Evolutionary conservation across 92 coral and sea anemone genomes (phyloP), one percentile per base, ranked within the genome.

Genomic region (Palythoa grandiflora): DNA sequence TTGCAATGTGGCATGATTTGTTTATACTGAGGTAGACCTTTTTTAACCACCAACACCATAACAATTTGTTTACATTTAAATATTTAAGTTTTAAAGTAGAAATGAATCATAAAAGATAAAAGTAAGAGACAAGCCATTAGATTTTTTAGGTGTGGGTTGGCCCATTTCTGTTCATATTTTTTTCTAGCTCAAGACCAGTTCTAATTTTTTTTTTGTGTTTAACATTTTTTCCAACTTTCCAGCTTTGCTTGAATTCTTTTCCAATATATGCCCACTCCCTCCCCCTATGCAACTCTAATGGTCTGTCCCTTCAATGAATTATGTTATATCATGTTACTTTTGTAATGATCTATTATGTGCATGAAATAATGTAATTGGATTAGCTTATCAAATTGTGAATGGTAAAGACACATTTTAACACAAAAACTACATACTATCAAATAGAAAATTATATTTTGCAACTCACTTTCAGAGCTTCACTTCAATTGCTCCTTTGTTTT

Each of bases 1-100:
- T 66, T 66, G 72, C 72, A 66, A 66, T 66, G 72, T 66, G 72
- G 72, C 72, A 66, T 66, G 37, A 66, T 66, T 66, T n/a, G 72
- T 66, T 66, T n/a, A 28, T 66, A 36, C 37, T 66, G 72, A 66
- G 72, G 72, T 28, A 66, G 72, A 66, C 72, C 72, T 66, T 66
- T 66, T 66, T 66, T 66, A 66, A 66, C 72, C 72, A 66, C 72
- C 72, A 66, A 66, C 38, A 66, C 72, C 72, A 66, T 28, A 66
- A n/a, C 72, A 66, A 16, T 16, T 66, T 66, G 72, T n/a, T 66
- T n/a, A 66, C 72, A n/a, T 66, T 66, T 66, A 66, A 66, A n/a
- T 66, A 66, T 66, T 66, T 66, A 60, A 60, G 68, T 60, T 60
- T 0, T n/a, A 17, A 68, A 21, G 73, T 68, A 68, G 73, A 68